These are phyloP conservation scores for Amphiprion clarkii DNA, from an alignment of 2,797 vertebrate species.

Conservation along the genomic window DNA sequence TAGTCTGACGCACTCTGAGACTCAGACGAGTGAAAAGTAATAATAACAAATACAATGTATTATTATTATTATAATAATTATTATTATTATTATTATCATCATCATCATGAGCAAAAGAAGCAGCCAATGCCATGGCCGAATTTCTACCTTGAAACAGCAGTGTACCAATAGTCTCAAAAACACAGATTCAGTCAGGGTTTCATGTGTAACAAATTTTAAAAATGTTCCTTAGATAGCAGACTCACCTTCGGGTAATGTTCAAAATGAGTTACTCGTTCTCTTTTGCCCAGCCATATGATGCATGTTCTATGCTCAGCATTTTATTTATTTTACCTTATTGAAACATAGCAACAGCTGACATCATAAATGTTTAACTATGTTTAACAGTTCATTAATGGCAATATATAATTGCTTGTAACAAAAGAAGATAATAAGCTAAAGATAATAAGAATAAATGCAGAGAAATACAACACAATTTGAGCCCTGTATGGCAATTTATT, in stretches of 20 bases:
- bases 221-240: neutral
- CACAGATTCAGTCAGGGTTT: too few relatives aligned
- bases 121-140: too few relatives aligned
- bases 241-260: neutral
- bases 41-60: too few relatives aligned
- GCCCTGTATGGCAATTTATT: neutral
- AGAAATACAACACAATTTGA: constrained; percentile 16
- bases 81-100: too few relatives aligned
- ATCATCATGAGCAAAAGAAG: too few relatives aligned
- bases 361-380: neutral
- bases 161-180: too few relatives aligned
- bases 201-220: too few relatives aligned
- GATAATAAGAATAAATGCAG: neutral
- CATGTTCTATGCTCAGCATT: too few relatives aligned
- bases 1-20: too few relatives aligned
- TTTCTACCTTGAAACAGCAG: too few relatives aligned
- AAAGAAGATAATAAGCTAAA: neutral
- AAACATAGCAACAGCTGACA: constrained; percentile 41
- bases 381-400: neutral
- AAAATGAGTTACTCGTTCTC: constrained; percentile 18
- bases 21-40: too few relatives aligned
- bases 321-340: constrained; percentile 5
- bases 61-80: too few relatives aligned
- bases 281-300: neutral
- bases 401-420: neutral